These are phyloP conservation scores for Psylliodes chrysocephalus DNA, from an alignment of 2,888 invertebrate genomes.

Conservation along the genomic window DNA sequence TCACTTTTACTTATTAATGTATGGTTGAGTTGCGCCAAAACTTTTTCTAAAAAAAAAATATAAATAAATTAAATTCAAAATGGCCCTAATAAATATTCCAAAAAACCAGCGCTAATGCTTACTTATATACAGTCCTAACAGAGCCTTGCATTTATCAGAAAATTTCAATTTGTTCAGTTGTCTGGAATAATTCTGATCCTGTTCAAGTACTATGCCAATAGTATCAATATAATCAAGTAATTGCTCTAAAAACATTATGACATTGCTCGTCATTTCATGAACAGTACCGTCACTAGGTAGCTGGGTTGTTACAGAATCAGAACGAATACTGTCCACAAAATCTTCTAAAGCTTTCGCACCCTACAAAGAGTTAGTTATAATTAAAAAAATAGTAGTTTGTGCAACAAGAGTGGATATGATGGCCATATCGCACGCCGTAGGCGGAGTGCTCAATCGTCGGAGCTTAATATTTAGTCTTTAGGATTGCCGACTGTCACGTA, in stretches of 20 bases:
- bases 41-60: slow-evolving; percentile 74
- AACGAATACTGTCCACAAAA: slow-evolving; percentile 88
- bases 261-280: slow-evolving; percentile 94
- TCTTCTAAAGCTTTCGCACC: slow-evolving; percentile 91
- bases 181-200: slow-evolving; percentile 69
- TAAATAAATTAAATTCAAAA: no score
- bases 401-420: no score
- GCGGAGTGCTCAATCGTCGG: no score
- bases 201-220: slow-evolving; percentile 74
- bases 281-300: slow-evolving; percentile 98
- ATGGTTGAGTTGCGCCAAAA: slow-evolving; percentile 88
- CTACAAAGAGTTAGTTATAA: slow-evolving; percentile 69
- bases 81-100: no score
- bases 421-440: no score
- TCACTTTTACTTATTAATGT: slow-evolving; percentile 92
- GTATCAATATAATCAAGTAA: slow-evolving; percentile 82
- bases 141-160: slow-evolving; percentile 71
- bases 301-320: slow-evolving; percentile 79
- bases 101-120: slow-evolving; percentile 50
- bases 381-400: no score
- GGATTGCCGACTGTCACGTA: no score
- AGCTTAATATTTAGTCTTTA: no score
- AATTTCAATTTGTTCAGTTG: slow-evolving; percentile 66
- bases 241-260: slow-evolving; percentile 91
- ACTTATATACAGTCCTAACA: slow-evolving; percentile 87